Conservation (phyloP, 2,888 invertebrate genomes). For the Coenonympha glycerion region DNA sequence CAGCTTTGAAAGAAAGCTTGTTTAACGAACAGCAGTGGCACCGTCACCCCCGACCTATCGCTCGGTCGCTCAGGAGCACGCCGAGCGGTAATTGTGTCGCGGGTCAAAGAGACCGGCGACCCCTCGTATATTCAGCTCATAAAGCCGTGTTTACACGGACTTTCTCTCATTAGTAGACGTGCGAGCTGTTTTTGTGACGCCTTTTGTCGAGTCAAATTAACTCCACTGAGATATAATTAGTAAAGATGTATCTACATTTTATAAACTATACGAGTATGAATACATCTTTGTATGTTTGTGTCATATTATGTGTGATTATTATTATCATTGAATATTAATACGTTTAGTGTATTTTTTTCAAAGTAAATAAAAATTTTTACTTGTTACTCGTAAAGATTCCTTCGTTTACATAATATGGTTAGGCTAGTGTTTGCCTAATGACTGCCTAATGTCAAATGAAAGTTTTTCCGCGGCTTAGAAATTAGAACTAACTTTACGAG, state of each 20-base stretch:
- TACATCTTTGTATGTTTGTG: no score
- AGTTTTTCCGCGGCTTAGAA: no score
- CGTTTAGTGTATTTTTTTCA: no score
- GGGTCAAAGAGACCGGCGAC: constrained; percentile 21
- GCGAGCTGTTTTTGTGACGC: constrained; percentile 21
- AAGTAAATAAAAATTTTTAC: no score
- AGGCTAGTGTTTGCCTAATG: no score
- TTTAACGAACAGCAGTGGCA: background rate
- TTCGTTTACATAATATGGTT: no score
- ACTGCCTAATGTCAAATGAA: no score
- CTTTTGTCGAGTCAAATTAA: constrained; percentile 23
- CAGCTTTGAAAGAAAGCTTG: background rate
- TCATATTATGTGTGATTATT: no score
- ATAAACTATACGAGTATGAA: no score
- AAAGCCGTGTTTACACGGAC: constrained; percentile 23
- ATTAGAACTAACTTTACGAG: no score
- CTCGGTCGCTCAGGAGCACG: constrained; percentile 1
- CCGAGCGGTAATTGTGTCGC: constrained; percentile 7
- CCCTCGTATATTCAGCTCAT: constrained; percentile 22
- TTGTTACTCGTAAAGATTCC: no score
- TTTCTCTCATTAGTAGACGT: constrained; percentile 24
- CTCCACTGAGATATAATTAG: constrained; percentile 18
- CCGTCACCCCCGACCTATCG: background rate
- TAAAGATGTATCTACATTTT: constrained; percentile 9
- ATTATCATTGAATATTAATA: no score